A percentile compares a stretch with the other conserved stretches of the same genome.
These are phyloP conservation scores for Plebejus melissa DNA, from an alignment of 2,888 invertebrate genomes.

Conservation along the genomic window DNA sequence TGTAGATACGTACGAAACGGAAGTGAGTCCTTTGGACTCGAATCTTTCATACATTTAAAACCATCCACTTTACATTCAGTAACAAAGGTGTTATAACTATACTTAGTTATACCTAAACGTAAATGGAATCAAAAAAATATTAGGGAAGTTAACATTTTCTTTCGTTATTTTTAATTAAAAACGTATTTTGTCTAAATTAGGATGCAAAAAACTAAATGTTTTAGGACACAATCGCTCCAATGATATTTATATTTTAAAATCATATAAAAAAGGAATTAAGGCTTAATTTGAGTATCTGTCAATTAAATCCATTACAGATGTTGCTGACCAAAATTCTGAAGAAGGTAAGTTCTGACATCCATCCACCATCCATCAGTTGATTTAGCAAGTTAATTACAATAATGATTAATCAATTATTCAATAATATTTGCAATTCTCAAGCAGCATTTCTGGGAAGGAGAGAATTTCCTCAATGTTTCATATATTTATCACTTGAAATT, in stretches of 20 bases:
- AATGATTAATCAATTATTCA: slow-evolving; percentile 5
- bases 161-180: no score
- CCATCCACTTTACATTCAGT: neutral
- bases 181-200: no score
- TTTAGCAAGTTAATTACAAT: neutral
- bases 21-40: neutral
- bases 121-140: no score
- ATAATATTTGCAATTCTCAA: neutral
- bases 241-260: no score
- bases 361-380: neutral
- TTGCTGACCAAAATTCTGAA: neutral
- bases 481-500: slow-evolving; percentile 18
- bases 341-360: neutral
- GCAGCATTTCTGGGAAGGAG: neutral
- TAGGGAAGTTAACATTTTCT: no score
- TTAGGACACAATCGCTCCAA: no score
- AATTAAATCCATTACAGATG: neutral
- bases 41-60: neutral
- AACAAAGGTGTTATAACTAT: neutral
- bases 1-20: neutral
- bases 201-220: no score
- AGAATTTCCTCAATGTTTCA: slow-evolving; percentile 1
- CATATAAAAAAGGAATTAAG: neutral
- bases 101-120: no score
- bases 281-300: neutral